Conservation (phyloP, 2,888 invertebrate species). For the Neria commutata region DNA sequence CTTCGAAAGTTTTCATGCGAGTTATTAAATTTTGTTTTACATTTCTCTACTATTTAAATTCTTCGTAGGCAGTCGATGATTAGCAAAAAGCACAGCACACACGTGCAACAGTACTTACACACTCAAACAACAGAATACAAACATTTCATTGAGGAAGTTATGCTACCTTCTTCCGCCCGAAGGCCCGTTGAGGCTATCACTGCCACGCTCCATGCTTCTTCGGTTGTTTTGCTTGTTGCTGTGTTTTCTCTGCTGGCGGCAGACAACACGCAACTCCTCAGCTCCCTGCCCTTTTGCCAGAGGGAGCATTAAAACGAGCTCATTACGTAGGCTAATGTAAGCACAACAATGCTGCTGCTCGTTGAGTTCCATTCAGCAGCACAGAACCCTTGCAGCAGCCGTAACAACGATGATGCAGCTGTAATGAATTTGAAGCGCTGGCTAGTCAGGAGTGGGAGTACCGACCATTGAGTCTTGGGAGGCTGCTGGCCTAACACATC, state of each 20-base stretch:
- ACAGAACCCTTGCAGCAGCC: slow-evolving; percentile 14
- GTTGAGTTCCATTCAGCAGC: slow-evolving; percentile 46
- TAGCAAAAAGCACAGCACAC: not conserved
- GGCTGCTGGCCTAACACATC: no score
- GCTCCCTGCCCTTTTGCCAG: no score
- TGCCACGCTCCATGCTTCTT: slow-evolving; percentile 9
- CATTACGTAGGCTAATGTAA: slow-evolving; percentile 56
- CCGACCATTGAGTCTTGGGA: no score
- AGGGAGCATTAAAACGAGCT: slow-evolving; percentile 50
- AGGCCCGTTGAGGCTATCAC: slow-evolving; percentile 12
- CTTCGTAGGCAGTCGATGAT: no score
- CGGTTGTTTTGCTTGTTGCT: not conserved
- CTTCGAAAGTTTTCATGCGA: no score
- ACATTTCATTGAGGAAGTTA: no score
- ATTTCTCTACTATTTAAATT: no score
- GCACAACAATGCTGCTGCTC: slow-evolving; percentile 49
- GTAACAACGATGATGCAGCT: slow-evolving; percentile 47
- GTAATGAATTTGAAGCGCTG: slow-evolving; percentile 43
- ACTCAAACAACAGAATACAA: not conserved
- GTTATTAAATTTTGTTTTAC: no score
- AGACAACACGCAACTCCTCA: no score
- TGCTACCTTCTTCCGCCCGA: not conserved
- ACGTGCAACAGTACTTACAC: not conserved
- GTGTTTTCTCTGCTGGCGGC: not conserved
- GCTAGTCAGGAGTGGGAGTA: slow-evolving; percentile 4